Conservation (phyloP, 2,888 invertebrate genomes). For the Actias luna region DNA sequence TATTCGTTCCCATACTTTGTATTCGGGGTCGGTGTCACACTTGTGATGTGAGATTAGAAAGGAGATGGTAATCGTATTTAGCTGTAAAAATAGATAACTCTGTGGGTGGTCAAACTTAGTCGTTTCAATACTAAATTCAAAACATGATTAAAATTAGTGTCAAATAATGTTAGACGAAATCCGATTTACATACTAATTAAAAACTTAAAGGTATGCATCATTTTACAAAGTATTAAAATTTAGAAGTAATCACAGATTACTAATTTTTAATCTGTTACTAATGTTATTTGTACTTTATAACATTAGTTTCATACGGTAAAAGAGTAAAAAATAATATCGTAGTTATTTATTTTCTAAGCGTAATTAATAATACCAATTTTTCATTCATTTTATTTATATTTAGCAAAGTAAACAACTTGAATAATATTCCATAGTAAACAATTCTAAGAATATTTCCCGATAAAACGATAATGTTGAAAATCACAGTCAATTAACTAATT, state of each 20-base stretch:
- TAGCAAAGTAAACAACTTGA: not conserved
- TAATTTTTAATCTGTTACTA: too few species aligned
- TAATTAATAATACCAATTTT: too few species aligned
- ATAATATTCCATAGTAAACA: not conserved
- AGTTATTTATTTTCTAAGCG: too few species aligned
- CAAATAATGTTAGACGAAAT: not conserved
- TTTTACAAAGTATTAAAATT: too few species aligned
- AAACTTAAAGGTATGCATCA: too few species aligned
- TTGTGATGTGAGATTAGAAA: slow-evolving; percentile 75
- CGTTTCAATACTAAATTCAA: not conserved
- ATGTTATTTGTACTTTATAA: too few species aligned
- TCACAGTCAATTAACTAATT: not conserved
- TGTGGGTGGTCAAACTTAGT: slow-evolving; percentile 52
- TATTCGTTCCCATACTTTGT: slow-evolving; percentile 76
- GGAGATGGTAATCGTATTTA: slow-evolving; percentile 71
- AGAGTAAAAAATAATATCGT: too few species aligned
- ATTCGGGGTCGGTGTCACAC: slow-evolving; percentile 77
- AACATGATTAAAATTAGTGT: not conserved
- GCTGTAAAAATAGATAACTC: slow-evolving; percentile 52
- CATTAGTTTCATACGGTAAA: too few species aligned
- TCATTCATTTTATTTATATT: not conserved
- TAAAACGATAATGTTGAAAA: slow-evolving; percentile 1
- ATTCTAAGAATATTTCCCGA: not conserved
- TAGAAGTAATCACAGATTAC: too few species aligned
- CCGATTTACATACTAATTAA: too few species aligned